Conservation (phyloP, 2,888 invertebrate species). For the Hypena proboscidalis region DNA sequence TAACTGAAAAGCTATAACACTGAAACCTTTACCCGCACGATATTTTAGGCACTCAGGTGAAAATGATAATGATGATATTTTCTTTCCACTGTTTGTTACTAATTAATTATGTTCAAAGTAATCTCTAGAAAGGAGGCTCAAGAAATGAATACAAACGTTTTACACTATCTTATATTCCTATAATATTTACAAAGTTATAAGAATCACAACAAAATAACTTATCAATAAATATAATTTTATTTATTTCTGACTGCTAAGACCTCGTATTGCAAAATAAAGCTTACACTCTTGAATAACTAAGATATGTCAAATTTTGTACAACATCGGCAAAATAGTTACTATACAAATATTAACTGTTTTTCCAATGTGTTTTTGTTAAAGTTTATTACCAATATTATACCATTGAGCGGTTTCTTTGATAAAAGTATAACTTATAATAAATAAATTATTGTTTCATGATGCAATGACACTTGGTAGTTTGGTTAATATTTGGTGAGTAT, state of each 20-base stretch:
- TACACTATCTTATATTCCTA: slow-evolving; percentile 54
- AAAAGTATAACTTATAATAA: background rate
- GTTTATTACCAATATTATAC: no score
- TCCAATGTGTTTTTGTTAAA: no score
- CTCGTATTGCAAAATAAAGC: slow-evolving; percentile 21
- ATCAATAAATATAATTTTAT: slow-evolving; percentile 66
- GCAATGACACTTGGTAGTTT: slow-evolving; percentile 1
- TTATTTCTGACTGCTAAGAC: slow-evolving; percentile 32
- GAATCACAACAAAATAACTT: slow-evolving; percentile 79
- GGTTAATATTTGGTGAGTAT: background rate
- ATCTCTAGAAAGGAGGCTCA: slow-evolving; percentile 12
- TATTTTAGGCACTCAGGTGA: background rate
- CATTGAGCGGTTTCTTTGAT: no score
- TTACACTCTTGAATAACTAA: slow-evolving; percentile 5
- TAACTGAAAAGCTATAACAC: no score
- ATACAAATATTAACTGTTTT: no score
- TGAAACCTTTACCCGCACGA: no score
- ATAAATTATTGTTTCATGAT: background rate
- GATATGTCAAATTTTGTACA: slow-evolving; percentile 4
- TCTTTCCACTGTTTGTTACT: background rate
- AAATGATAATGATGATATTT: background rate
- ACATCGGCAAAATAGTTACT: no score
- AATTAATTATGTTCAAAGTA: background rate
- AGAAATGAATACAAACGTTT: slow-evolving; percentile 42
- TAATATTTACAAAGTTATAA: slow-evolving; percentile 63